Conservation (phyloP, 2,113 vertebrate genomes). For the Ciconia maguari region DNA sequence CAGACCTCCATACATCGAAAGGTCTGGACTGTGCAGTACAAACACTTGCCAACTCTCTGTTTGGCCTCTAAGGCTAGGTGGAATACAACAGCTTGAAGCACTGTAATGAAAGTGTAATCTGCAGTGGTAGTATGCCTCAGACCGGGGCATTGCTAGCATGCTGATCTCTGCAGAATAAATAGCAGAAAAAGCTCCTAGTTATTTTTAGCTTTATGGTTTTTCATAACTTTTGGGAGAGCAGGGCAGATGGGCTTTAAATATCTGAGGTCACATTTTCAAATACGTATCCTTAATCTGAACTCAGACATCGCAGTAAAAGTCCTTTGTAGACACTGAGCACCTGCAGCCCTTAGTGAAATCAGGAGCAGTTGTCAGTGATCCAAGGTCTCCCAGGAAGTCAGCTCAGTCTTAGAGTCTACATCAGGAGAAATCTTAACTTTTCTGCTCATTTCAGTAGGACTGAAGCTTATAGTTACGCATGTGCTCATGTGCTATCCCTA, state of each 20-base stretch:
- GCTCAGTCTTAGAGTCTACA: not conserved
- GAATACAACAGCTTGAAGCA: not conserved
- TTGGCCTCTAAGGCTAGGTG: not conserved
- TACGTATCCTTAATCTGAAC: not conserved
- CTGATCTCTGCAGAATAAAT: not conserved
- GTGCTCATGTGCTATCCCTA: not conserved
- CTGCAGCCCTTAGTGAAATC: not conserved
- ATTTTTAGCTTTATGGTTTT: not conserved
- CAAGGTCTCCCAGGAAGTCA: not conserved
- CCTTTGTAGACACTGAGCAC: not conserved
- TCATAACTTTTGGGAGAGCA: not conserved
- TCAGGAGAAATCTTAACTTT: not conserved
- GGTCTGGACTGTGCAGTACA: not conserved
- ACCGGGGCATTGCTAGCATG: not conserved
- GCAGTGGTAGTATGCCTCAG: not conserved
- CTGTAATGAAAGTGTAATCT: not conserved
- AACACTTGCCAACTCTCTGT: not conserved
- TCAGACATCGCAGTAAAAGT: not conserved
- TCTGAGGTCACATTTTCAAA: not conserved
- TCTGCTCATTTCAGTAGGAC: not conserved
- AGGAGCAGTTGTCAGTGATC: not conserved
- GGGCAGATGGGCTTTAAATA: not conserved
- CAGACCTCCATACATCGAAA: not conserved
- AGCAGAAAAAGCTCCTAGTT: not conserved
- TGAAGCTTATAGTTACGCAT: not conserved